Base-by-base conservation (phyloP, 2,888 invertebrate species). In the Ecliptopera silaceata region DNA sequence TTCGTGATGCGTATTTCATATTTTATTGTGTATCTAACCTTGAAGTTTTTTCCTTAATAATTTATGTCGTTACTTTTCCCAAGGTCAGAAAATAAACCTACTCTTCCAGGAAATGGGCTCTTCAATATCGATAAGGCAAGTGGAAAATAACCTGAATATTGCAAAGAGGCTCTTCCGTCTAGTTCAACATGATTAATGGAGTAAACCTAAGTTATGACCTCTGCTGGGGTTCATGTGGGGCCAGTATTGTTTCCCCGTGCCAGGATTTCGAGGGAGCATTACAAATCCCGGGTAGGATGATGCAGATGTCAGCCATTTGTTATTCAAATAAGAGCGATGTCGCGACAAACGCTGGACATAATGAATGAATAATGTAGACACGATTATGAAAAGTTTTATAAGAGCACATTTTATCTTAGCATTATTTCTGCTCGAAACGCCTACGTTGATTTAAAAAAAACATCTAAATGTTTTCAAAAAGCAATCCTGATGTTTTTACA, bases 221-320 rank as follows among this genome's bases (percentile, higher is more conserved):
- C 69, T 63, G 52, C 48, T 64, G 68, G 65, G 65, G 70, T 72
- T 75, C 69, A 70, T 72, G 74, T 66, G 64, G 69, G 69, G 64
- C 68, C 64, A 64, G 71, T 72, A 78, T 80, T 80, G 79, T 82
- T 75, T 71, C 71, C 68, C 69, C 68, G 67, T 74, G 71, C 74
- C 68, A 72, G 69, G 74, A 77, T 81, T 81, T 75, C 69, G 75
- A 70, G 72, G 76, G 69, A 68, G 65, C 65, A 66, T 72, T 77
- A 68, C 74, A 82, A 84, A 82, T 83, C 81, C 71, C 75, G 60
- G 70, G 68, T 72, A 74, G 81, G 77, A 77, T 77, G 84, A 85
- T 86, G 88, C 84, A 87, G 87, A 88, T 89, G 86, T 79, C 82
- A 79, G 71, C 75, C 77, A 87, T 90, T 91, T 91, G 90, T 87